Conservation (phyloP, 1,140 invertebrate species). For the Leguminivora glycinivorella region DNA sequence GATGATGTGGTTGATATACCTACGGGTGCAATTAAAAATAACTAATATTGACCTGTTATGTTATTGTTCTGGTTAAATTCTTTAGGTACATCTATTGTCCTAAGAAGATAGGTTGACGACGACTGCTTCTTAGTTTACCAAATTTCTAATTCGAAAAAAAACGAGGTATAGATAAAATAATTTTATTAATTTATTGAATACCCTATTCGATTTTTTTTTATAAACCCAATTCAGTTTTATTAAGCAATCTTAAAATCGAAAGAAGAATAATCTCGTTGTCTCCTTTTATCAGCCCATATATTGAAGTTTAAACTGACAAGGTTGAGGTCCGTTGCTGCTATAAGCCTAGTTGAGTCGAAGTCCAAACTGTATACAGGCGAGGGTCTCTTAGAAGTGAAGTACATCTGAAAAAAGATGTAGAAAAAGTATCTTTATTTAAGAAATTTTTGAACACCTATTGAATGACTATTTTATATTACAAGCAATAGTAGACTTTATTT, state of each 20-base stretch:
- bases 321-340: slow-evolving; percentile 60
- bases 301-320: slow-evolving; percentile 57
- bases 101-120: too few relatives aligned
- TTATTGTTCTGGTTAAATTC: too few relatives aligned
- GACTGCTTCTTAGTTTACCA: too few relatives aligned
- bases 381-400: slow-evolving; percentile 59
- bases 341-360: slow-evolving; percentile 58
- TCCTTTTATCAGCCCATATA: slow-evolving; percentile 36
- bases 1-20: too few relatives aligned
- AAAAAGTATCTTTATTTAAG: slow-evolving; percentile 3
- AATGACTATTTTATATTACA: too few relatives aligned
- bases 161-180: neutral
- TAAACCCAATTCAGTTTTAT: neutral
- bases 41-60: too few relatives aligned
- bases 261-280: slow-evolving; percentile 54
- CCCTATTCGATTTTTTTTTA: neutral
- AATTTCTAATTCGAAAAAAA: too few relatives aligned
- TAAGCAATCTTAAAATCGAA: slow-evolving; percentile 16
- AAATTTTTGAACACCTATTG: neutral
- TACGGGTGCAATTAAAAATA: too few relatives aligned
- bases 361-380: slow-evolving; percentile 68
- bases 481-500: too few relatives aligned
- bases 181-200: neutral
- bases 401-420: slow-evolving; percentile 54
- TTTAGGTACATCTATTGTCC: too few relatives aligned